Percentiles rank a stretch among this genome's conserved stretches.
Conservation (phyloP, 2,113 vertebrate genomes). For the Salminus brasiliensis region DNA sequence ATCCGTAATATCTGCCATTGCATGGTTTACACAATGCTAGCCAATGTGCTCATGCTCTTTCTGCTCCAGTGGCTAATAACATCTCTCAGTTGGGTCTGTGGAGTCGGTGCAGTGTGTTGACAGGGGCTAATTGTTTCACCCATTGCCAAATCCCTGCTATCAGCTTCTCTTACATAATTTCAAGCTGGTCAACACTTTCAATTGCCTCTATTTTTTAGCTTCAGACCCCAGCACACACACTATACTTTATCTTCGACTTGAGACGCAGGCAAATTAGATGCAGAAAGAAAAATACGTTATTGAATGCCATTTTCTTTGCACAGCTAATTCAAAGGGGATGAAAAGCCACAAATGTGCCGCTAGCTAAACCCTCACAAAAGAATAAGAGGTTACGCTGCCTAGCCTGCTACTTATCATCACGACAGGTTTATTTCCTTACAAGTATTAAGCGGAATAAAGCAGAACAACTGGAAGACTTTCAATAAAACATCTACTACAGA, state of each 20-base stretch:
- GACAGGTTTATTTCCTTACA: conserved; percentile 11
- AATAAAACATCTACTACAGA: not conserved
- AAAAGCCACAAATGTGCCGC: not conserved
- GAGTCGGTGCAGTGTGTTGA: conserved; percentile 22
- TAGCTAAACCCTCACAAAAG: not conserved
- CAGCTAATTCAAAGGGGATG: not conserved
- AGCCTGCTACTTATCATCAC: not conserved
- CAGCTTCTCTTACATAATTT: not conserved
- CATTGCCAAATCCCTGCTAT: not conserved
- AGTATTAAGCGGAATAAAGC: not conserved
- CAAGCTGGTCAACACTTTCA: not conserved
- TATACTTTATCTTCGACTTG: not conserved
- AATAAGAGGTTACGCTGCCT: not conserved
- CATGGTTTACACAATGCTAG: not conserved
- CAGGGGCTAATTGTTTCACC: conserved; percentile 42
- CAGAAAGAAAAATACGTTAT: not conserved
- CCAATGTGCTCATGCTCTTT: not conserved
- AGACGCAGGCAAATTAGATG: conserved; percentile 17
- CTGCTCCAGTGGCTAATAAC: not conserved
- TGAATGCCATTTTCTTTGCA: conserved; percentile 1
- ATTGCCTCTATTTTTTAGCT: not conserved
- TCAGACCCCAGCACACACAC: not conserved
- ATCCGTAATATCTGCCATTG: not conserved
- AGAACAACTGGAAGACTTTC: not conserved
- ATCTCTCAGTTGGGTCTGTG: not conserved